Evolutionary conservation across 2,797 vertebrate species (phyloP).

Genomic region (Sylvilagus floridanus): DNA sequence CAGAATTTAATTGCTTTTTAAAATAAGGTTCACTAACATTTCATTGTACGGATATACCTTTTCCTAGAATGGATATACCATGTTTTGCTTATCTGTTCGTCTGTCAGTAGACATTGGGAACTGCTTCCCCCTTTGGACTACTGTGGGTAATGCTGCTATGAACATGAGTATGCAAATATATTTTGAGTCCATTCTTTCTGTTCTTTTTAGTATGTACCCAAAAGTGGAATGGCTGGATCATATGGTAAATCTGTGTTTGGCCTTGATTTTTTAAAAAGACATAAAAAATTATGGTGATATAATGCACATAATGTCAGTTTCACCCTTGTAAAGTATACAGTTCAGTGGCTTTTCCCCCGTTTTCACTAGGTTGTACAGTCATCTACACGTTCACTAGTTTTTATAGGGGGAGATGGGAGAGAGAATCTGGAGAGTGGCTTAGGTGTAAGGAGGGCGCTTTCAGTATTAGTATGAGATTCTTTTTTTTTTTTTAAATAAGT

Average conservation of each 20-base stretch:
- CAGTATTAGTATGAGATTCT: constrained; percentile 30
- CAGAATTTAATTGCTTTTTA: constrained; percentile 50
- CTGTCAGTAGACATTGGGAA: background rate
- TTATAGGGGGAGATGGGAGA: constrained; percentile 1
- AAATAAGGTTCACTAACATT: constrained; percentile 5
- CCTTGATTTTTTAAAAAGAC: background rate
- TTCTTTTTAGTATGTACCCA: constrained; percentile 1
- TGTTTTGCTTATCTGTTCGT: constrained; percentile 29
- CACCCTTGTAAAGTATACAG: background rate
- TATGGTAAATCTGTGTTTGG: constrained; percentile 34
- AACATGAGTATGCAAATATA: background rate
- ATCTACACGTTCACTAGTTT: constrained; percentile 12
- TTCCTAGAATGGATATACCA: background rate
- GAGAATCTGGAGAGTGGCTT: constrained; percentile 38
- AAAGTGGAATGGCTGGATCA: constrained; percentile 36
- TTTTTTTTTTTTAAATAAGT: background rate
- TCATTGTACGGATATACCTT: background rate
- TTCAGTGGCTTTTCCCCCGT: background rate
- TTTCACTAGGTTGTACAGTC: constrained; percentile 21
- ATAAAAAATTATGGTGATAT: constrained; percentile 16
- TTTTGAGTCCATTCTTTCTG: constrained; percentile 12
- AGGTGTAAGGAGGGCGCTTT: background rate
- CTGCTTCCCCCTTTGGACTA: constrained; percentile 5
- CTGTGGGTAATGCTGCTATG: background rate
- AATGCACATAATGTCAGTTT: constrained; percentile 16